Conservation (phyloP, 1,140 invertebrate species). For the Calephelis nemesis region DNA sequence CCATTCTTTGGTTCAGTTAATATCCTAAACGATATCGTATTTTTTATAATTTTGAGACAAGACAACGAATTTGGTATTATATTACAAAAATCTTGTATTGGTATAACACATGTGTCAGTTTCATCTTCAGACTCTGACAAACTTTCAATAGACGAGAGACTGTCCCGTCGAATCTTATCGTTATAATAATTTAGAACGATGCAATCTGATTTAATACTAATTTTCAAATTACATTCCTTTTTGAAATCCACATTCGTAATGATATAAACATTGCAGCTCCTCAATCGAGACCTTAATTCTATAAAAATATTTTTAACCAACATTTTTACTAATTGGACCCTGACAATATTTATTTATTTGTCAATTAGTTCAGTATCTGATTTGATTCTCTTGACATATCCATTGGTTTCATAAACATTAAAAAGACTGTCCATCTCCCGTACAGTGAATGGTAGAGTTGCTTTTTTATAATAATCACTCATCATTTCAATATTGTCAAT, state of each 20-base stretch:
- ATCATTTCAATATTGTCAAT: conserved; percentile 93
- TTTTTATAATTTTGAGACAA: conserved; percentile 69
- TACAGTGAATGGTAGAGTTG: conserved; percentile 86
- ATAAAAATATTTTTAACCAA: conserved; percentile 76
- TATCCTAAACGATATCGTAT: conserved; percentile 72
- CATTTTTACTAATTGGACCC: conserved; percentile 50
- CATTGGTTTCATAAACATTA: conserved; percentile 70
- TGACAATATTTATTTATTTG: conserved; percentile 44
- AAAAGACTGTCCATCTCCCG: conserved; percentile 82
- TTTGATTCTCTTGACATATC: conserved; percentile 59
- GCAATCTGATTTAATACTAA: conserved; percentile 70
- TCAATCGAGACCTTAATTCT: conserved; percentile 77
- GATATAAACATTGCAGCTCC: conserved; percentile 80
- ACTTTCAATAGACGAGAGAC: conserved; percentile 68
- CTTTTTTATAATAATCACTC: conserved; percentile 91
- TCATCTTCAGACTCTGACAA: conserved; percentile 66
- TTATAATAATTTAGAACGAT: conserved; percentile 73
- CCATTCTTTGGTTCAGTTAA: conserved; percentile 69
- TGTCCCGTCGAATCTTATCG: conserved; percentile 53
- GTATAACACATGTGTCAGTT: conserved; percentile 55
- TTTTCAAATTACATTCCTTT: conserved; percentile 70
- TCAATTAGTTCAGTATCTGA: conserved; percentile 53
- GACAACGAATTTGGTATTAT: conserved; percentile 76
- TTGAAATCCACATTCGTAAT: conserved; percentile 65
- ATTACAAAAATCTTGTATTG: conserved; percentile 65